Conservation (phyloP, 1,140 invertebrate genomes). For the Drosophila murphyi region DNA sequence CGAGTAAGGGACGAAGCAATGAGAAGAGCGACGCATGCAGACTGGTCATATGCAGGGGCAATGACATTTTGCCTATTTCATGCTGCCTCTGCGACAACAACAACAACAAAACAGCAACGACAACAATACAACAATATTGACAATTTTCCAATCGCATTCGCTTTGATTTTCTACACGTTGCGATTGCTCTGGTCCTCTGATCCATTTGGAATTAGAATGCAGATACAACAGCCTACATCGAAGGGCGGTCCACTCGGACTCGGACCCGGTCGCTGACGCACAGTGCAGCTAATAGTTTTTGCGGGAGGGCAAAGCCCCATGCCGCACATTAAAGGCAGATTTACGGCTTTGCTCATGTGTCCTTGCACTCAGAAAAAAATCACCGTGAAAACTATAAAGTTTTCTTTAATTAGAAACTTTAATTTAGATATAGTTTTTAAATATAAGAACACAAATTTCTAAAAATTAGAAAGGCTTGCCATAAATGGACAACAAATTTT, state of each 20-base stretch:
- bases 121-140: constrained; percentile 16
- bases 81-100: constrained; percentile 34
- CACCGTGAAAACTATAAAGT: too few species aligned
- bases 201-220: constrained; percentile 33
- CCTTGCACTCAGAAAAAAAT: too few species aligned
- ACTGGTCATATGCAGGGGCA: constrained; percentile 53
- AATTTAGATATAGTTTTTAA: too few species aligned
- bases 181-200: constrained; percentile 40
- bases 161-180: constrained; percentile 68
- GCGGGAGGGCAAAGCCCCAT: constrained; percentile 22
- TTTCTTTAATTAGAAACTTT: too few species aligned
- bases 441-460: too few species aligned
- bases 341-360: constrained; percentile 10
- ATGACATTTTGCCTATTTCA: constrained; percentile 68
- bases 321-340: constrained; percentile 47
- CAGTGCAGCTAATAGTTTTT: constrained; percentile 74
- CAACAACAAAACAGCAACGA: background rate
- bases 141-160: constrained; percentile 53
- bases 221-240: constrained; percentile 20
- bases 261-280: constrained; percentile 24
- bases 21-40: constrained; percentile 38
- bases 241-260: constrained; percentile 29
- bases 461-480: too few species aligned
- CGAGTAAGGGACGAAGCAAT: constrained; percentile 51
- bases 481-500: too few species aligned